Percentiles rank a stretch among this genome's conserved stretches.
phyloP scores from a whole-genome alignment of 64 coral and sea anemone species.

The Platygyra sinensis region DNA sequence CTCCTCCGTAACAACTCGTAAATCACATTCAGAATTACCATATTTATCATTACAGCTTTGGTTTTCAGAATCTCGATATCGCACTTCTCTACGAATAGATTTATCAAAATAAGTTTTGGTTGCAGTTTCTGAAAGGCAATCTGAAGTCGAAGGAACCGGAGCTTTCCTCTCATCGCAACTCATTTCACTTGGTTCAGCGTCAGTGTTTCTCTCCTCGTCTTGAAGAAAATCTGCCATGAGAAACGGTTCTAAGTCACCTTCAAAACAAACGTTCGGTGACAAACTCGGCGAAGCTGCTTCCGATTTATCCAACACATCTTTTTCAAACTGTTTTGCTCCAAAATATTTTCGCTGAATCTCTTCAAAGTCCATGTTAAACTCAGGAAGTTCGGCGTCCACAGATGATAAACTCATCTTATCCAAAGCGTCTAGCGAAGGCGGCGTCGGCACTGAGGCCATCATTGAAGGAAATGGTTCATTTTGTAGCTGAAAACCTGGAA shows the following conservation, averaged over 20 bases:
- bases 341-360: neutral
- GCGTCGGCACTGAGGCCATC: constrained; percentile 48
- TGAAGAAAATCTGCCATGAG: constrained; percentile 37
- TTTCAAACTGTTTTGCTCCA: neutral
- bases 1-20: neutral
- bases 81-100: neutral
- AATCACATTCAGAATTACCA: neutral
- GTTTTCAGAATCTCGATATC: neutral
- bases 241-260: constrained; percentile 24
- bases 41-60: neutral
- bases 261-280: neutral
- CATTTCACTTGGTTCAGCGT: neutral
- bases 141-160: neutral
- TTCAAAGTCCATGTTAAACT: constrained; percentile 24
- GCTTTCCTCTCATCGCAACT: neutral
- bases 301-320: neutral
- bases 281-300: neutral
- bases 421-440: constrained; percentile 74
- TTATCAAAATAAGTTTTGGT: neutral
- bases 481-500: neutral
- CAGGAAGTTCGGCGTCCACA: neutral
- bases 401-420: constrained; percentile 51
- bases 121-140: neutral
- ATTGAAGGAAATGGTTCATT: neutral
- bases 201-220: constrained; percentile 6